Percentiles rank a stretch among this genome's conserved stretches.
Evolutionary conservation across 2,113 vertebrate genomes (phyloP).

Genomic region (Oreotrochilus melanogaster): DNA sequence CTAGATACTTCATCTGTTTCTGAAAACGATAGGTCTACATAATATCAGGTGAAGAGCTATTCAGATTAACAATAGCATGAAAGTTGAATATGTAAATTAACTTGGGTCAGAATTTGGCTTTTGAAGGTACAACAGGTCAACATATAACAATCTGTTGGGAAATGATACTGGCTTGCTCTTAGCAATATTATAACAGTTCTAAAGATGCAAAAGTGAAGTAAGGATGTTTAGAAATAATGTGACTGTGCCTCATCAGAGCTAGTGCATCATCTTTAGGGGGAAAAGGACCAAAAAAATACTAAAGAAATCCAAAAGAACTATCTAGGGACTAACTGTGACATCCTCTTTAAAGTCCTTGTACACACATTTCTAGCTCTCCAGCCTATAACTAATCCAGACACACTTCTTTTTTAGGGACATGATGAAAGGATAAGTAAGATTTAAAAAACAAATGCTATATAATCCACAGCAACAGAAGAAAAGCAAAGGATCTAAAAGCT

Average conservation of each 20-base stretch:
- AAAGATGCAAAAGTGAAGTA: background rate
- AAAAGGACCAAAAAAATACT: background rate
- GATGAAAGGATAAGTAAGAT: background rate
- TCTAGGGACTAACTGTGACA: background rate
- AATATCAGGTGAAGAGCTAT: background rate
- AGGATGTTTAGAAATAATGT: background rate
- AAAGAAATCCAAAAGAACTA: background rate
- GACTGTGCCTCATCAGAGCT: background rate
- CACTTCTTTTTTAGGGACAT: background rate
- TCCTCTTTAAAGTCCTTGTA: background rate
- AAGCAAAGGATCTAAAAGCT: background rate
- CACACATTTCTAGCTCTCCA: background rate
- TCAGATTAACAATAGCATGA: background rate
- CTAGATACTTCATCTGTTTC: background rate
- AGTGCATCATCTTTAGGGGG: background rate
- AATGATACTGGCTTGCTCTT: background rate
- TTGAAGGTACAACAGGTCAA: conserved; percentile 14
- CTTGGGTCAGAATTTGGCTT: background rate
- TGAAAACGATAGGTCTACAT: background rate
- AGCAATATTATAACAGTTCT: background rate
- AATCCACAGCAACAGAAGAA: background rate
- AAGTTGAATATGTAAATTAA: background rate
- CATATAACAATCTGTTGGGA: background rate
- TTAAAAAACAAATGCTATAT: conserved; percentile 2
- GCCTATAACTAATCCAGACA: background rate